Percentiles rank a stretch among this genome's conserved stretches.
These are phyloP conservation scores for Congeria kusceri DNA, from an alignment of 2,888 invertebrate species.

Conservation along the genomic window DNA sequence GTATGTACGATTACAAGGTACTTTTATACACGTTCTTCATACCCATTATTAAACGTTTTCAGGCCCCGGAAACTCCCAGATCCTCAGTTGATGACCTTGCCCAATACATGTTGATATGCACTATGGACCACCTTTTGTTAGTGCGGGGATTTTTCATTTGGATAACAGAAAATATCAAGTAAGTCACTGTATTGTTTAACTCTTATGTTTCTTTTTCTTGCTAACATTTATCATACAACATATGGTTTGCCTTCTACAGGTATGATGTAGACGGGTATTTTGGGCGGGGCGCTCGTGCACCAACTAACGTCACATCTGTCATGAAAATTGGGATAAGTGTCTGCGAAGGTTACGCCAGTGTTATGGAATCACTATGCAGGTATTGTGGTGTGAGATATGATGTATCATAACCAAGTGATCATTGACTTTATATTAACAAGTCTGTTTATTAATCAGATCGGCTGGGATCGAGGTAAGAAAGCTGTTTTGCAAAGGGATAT, in stretches of 20 bases:
- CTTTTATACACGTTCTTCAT: too few species aligned
- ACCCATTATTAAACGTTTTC: too few species aligned
- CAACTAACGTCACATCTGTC: constrained; percentile 39
- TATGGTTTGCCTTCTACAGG: constrained; percentile 6
- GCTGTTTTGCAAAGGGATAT: constrained; percentile 59
- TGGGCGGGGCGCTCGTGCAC: constrained; percentile 23
- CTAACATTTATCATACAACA: too few species aligned
- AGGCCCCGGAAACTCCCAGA: constrained; percentile 58
- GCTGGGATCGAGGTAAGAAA: constrained; percentile 27
- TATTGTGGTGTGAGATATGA: too few species aligned
- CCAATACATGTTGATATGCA: not conserved
- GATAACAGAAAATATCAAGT: constrained; percentile 13
- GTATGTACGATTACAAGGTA: too few species aligned
- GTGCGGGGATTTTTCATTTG: constrained; percentile 2
- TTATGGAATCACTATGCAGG: constrained; percentile 61
- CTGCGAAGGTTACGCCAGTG: constrained; percentile 65
- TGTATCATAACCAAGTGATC: too few species aligned
- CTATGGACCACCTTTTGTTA: not conserved
- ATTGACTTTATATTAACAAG: too few species aligned
- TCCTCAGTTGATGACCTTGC: not conserved
- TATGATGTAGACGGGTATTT: constrained; percentile 50
- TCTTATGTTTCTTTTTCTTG: too few species aligned
- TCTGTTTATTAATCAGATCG: not conserved
- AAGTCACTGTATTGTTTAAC: not conserved
- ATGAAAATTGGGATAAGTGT: constrained; percentile 46